A percentile compares a stretch with the other conserved stretches of the same genome.
phyloP scores from a whole-genome alignment of 2,888 invertebrate genomes.

The Macrophya annulata region DNA sequence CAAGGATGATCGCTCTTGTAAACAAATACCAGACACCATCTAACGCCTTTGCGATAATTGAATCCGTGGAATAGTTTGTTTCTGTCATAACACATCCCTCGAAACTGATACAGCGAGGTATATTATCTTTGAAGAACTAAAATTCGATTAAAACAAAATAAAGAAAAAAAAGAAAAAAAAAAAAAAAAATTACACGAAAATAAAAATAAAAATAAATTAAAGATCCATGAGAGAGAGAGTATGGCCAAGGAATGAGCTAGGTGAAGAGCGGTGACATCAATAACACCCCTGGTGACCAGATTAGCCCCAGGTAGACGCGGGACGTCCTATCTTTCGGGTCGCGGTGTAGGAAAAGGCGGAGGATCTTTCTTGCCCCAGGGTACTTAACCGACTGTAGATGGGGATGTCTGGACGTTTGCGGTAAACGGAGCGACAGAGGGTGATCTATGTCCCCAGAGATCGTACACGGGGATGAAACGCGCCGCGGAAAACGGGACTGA shows the following conservation, averaged over 20 bases:
- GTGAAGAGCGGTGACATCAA: slow-evolving; percentile 71
- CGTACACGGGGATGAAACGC: slow-evolving; percentile 69
- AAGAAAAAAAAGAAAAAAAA: too few species aligned
- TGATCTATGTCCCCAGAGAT: slow-evolving; percentile 73
- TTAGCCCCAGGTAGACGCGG: slow-evolving; percentile 55
- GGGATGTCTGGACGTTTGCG: slow-evolving; percentile 79
- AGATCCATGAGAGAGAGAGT: neutral
- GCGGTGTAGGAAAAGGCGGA: slow-evolving; percentile 61
- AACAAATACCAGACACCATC: slow-evolving; percentile 33
- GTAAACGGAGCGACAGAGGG: slow-evolving; percentile 79
- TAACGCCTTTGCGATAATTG: slow-evolving; percentile 45
- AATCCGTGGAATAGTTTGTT: slow-evolving; percentile 19
- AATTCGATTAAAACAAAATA: neutral
- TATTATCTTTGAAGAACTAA: neutral
- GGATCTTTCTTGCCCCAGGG: slow-evolving; percentile 63
- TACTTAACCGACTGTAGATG: slow-evolving; percentile 76
- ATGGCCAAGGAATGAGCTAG: slow-evolving; percentile 44
- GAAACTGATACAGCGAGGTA: neutral
- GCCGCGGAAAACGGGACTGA: slow-evolving; percentile 63
- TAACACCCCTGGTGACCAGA: slow-evolving; percentile 60
- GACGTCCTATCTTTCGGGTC: slow-evolving; percentile 62
- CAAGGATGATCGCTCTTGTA: slow-evolving; percentile 37
- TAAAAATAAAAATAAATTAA: neutral
- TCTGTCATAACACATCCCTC: neutral
- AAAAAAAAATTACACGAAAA: neutral